Conservation (phyloP, 1,140 invertebrate species). For the Lasaia peninsularis region DNA sequence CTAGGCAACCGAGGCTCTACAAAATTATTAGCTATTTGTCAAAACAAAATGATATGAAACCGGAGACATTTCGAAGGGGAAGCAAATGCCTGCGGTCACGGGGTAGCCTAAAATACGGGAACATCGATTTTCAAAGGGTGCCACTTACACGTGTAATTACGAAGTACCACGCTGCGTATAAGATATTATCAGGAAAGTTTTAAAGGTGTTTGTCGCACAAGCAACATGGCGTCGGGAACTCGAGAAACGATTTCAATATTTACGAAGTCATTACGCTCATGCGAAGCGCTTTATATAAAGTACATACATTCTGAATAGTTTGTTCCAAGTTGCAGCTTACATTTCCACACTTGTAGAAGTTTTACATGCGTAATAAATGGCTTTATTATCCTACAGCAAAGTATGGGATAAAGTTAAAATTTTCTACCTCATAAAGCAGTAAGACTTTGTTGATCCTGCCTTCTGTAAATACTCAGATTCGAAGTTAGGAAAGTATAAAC, state of each 20-base stretch:
- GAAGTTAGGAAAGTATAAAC: conserved; percentile 24
- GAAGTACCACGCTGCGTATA: not conserved
- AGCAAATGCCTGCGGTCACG: too few species aligned
- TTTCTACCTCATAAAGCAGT: conserved; percentile 54
- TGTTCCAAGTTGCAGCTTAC: conserved; percentile 21
- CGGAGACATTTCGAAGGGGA: too few species aligned
- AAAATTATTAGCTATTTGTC: too few species aligned
- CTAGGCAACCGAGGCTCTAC: too few species aligned
- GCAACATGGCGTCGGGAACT: conserved; percentile 6
- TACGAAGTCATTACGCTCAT: conserved; percentile 18
- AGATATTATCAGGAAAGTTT: conserved; percentile 4
- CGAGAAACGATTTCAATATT: conserved; percentile 19
- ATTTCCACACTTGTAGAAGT: conserved; percentile 30
- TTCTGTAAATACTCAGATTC: conserved; percentile 47
- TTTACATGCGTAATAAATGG: conserved; percentile 56
- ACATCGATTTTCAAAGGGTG: not conserved
- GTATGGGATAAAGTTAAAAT: conserved; percentile 51
- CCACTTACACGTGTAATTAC: not conserved
- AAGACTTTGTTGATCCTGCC: conserved; percentile 48
- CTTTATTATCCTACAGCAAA: conserved; percentile 54
- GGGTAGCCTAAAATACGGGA: too few species aligned
- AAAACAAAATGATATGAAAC: too few species aligned
- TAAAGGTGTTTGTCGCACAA: conserved; percentile 9
- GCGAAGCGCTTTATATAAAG: conserved; percentile 21
- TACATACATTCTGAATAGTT: conserved; percentile 31